A percentile compares a stretch with the other conserved stretches of the same genome.
Evolutionary conservation across 2,888 invertebrate species (phyloP).

Genomic region (Tricholauxania praeusta): DNA sequence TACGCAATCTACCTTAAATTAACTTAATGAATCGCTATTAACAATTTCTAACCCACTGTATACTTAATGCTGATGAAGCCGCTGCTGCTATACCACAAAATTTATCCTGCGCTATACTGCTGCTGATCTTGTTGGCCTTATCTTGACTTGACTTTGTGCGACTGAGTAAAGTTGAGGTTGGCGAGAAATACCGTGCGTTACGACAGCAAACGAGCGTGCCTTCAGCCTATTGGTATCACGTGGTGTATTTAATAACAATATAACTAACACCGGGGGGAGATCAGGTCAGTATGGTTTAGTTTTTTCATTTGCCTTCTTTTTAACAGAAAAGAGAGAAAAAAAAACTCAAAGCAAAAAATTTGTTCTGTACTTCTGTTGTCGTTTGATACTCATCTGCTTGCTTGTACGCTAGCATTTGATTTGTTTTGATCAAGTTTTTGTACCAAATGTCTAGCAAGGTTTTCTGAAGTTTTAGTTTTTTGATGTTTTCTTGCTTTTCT

Average conservation of each 20-base stretch:
- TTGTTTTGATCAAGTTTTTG: constrained; percentile 31
- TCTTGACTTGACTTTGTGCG: neutral
- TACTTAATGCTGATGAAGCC: too few species aligned
- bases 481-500: neutral
- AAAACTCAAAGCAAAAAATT: neutral
- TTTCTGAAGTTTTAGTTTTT: constrained; percentile 1
- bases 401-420: constrained; percentile 19
- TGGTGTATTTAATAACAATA: constrained; percentile 39
- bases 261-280: constrained; percentile 33
- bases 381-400: constrained; percentile 27
- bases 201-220: neutral
- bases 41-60: too few species aligned
- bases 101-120: constrained; percentile 37
- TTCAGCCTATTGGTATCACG: constrained; percentile 21
- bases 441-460: constrained; percentile 17
- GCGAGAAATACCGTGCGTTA: too few species aligned
- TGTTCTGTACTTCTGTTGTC: constrained; percentile 12
- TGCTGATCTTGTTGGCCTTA: constrained; percentile 43
- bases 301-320: constrained; percentile 26
- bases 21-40: too few species aligned
- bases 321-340: neutral
- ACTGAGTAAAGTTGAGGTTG: neutral
- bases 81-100: too few species aligned
- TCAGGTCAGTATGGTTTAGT: constrained; percentile 33
- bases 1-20: too few species aligned